Percentiles rank a stretch among this genome's conserved stretches.
These are phyloP conservation scores for Littorina saxatilis DNA, from an alignment of 1,140 invertebrate species.

Conservation along the genomic window DNA sequence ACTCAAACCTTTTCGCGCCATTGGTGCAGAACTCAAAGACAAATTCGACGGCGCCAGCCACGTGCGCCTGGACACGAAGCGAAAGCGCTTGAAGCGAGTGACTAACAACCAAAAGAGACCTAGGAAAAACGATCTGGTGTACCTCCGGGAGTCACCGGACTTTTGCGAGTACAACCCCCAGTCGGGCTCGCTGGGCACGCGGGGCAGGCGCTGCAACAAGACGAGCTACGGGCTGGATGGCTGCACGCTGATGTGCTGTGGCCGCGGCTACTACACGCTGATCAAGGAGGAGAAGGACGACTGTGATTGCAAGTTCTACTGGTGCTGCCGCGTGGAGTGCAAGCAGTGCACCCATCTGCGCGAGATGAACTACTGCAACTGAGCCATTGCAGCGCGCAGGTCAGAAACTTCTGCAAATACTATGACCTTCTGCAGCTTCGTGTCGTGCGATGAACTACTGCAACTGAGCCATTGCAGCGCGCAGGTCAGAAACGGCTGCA, in stretches of 20 bases:
- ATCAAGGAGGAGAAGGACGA: conserved; percentile 91
- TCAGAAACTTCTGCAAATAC: neutral
- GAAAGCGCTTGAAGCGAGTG: conserved; percentile 64
- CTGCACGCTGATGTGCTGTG: conserved; percentile 80
- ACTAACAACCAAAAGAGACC: conserved; percentile 79
- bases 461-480: neutral
- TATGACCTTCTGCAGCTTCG: neutral
- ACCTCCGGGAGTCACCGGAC: conserved; percentile 91
- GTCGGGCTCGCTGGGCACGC: conserved; percentile 68
- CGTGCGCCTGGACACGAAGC: conserved; percentile 77
- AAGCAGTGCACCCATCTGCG: conserved; percentile 87
- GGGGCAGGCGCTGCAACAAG: conserved; percentile 77
- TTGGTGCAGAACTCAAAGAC: conserved; percentile 87
- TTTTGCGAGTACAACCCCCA: conserved; percentile 83
- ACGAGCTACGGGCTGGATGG: conserved; percentile 75
- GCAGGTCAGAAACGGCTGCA: neutral
- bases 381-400: conserved; percentile 37
- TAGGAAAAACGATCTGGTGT: conserved; percentile 94
- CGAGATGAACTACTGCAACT: conserved; percentile 92
- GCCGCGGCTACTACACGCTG: conserved; percentile 92
- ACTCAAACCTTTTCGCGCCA: conserved; percentile 81
- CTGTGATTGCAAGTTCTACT: conserved; percentile 94
- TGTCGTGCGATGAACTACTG: neutral
- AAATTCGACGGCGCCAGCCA: conserved; percentile 89
- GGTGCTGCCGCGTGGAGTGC: conserved; percentile 94